Evolutionary conservation across 2,888 invertebrate genomes (phyloP), one percentile per base, ranked within the genome.

Genomic region (Limnephilus marmoratus): DNA sequence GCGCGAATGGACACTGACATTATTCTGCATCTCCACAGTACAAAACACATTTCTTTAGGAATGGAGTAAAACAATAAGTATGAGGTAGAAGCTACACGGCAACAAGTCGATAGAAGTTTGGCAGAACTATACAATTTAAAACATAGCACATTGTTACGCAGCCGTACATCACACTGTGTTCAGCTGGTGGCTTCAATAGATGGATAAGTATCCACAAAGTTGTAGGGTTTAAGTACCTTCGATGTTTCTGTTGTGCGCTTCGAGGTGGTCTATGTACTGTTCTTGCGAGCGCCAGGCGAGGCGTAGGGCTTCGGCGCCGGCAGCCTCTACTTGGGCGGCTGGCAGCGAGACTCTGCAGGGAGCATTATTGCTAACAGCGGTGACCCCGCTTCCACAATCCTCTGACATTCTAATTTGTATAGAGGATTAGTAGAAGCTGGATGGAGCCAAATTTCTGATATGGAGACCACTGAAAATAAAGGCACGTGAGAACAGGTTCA

Each of bases 271-370:
- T 96, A 98, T 97, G 96, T 97, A 98, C 95, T 96, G 96, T 96
- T 98, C 98, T 97, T 98, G 98, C 95, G 97, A 97, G 95, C 96
- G 97, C 98, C 98, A 98, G 94, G 97, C 97, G 95, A 96, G 96
- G 94, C 97, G 96, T 95, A 97, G 96, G 94, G 97, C 97, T 94
- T 97, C 97, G 94, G 96, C 96, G 94, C 96, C 96, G 94, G 97
- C 96, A 94, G 96, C 96, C 94, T 97, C 97, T 95, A 97, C 95
- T 94, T 97, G 97, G 94, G 97, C 96, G 94, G 97, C 96, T 94
- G 96, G 96, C 95, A 97, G 96, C 94, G 97, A 96, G 95, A 97
- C 96, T 94, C 97, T 96, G 94, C 96, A 96, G 81, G 95, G 94
- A 92, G 95, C 95, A 91, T 91, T 91, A 81, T 53, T 90, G 88